Evolutionary conservation across 2,888 invertebrate species (phyloP).

Genomic region (Xestia xanthographa): DNA sequence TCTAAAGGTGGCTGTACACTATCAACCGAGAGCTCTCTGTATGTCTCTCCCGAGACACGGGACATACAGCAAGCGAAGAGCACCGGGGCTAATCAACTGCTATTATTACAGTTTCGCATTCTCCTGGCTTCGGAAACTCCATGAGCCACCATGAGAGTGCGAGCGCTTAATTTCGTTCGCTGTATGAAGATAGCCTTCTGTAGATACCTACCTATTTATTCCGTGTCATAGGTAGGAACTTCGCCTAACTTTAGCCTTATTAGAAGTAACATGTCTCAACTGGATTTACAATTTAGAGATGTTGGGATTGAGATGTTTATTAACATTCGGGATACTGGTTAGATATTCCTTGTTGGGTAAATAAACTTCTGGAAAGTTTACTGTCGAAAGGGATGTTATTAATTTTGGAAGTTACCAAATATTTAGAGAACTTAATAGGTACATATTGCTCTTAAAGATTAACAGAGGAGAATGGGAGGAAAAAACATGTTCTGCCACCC

Average conservation of each 20-base stretch:
- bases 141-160: background rate
- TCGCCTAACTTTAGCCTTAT: slow-evolving; percentile 61
- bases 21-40: background rate
- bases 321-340: slow-evolving; percentile 27
- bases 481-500: background rate
- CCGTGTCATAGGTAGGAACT: slow-evolving; percentile 58
- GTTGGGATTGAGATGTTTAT: slow-evolving; percentile 45
- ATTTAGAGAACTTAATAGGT: background rate
- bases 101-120: too few species aligned
- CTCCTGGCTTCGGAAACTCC: too few species aligned
- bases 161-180: background rate
- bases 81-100: background rate
- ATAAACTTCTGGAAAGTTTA: slow-evolving; percentile 26
- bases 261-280: slow-evolving; percentile 67
- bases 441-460: background rate
- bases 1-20: background rate
- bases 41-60: background rate
- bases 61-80: background rate
- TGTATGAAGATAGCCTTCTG: background rate
- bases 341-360: slow-evolving; percentile 36
- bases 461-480: background rate
- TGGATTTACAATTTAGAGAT: slow-evolving; percentile 68
- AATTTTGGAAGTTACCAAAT: slow-evolving; percentile 2
- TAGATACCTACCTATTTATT: background rate
- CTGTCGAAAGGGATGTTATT: slow-evolving; percentile 5